These are phyloP conservation scores for Tetheella fluctuosa DNA, from an alignment of 2,888 invertebrate genomes.

Conservation along the genomic window DNA sequence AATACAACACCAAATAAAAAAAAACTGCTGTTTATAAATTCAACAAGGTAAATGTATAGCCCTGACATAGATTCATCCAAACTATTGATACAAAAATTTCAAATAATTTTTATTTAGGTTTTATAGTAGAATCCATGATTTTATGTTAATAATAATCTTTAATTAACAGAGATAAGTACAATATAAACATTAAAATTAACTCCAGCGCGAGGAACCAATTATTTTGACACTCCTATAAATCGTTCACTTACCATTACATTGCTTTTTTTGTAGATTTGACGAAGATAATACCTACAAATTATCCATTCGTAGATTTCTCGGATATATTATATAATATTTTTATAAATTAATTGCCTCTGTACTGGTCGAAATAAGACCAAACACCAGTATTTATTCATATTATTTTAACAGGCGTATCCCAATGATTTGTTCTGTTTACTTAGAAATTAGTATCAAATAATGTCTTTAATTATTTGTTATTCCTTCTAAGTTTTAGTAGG, in stretches of 20 bases:
- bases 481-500: background rate
- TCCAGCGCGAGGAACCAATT: constrained; percentile 68
- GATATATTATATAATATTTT: background rate
- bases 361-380: background rate
- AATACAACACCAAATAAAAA: constrained; percentile 5
- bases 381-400: background rate
- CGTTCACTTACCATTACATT: constrained; percentile 73
- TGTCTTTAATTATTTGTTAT: too few species aligned
- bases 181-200: constrained; percentile 51
- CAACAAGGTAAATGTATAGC: constrained; percentile 1
- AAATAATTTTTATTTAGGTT: background rate
- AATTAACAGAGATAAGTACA: constrained; percentile 16
- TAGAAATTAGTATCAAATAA: too few species aligned
- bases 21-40: background rate
- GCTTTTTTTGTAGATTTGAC: constrained; percentile 57
- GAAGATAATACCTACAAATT: constrained; percentile 63
- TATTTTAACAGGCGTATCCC: background rate
- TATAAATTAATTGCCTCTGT: background rate
- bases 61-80: background rate
- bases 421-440: background rate
- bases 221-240: constrained; percentile 73
- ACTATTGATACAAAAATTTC: background rate
- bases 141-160: constrained; percentile 12
- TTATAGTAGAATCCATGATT: constrained; percentile 13
- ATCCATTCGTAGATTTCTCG: constrained; percentile 69